Evolutionary conservation across 2,888 invertebrate genomes (phyloP), one percentile per base, ranked within the genome.

Genomic region (Chalcis sispes): DNA sequence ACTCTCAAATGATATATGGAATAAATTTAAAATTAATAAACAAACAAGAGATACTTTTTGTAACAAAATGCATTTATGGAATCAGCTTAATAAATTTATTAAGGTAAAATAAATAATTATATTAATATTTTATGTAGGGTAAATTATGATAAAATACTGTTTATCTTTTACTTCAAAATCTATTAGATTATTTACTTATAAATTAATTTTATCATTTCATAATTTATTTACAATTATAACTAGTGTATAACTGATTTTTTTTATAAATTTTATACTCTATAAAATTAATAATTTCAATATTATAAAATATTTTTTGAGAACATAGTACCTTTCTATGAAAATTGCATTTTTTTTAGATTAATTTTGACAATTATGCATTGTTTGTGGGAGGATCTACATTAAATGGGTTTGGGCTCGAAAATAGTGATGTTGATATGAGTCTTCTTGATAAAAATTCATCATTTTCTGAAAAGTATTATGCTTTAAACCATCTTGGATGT

Each of bases 331-430:
- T 61, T 61, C 3, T 23, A 1, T 27, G 4, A 27, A 27, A 13
- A 15, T 36, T 36, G 10, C 10, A 23, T 56, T 32, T 15, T 15
- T 50, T 50, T 0, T n/a, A 50, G 59, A 32, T 1, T 15, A 3
- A 50, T 15, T 59, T 20, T 29, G 18, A 18, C 5, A 1, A 32
- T 15, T 20, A 18, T 50, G 59, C 20, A 1, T 23, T 70, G n/a
- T 50, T 50, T 40, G 25, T 70, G 32, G 59, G 36, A 23, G 70
- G 70, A 20, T 70, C 59, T 10, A 59, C 59, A 13, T 48, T 70
- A 15, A 70, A 59, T 36, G 50, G 70, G 2, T 70, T 70, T 61
- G 70, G 70, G 29, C 23, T 59, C 1, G 61, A 59, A 48, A 8
- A 15, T 59, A 50, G 70, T 50, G 59, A 59, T 29, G 23, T 50